phyloP scores from a whole-genome alignment of 2,113 vertebrate genomes.

The Oryzias curvinotus region DNA sequence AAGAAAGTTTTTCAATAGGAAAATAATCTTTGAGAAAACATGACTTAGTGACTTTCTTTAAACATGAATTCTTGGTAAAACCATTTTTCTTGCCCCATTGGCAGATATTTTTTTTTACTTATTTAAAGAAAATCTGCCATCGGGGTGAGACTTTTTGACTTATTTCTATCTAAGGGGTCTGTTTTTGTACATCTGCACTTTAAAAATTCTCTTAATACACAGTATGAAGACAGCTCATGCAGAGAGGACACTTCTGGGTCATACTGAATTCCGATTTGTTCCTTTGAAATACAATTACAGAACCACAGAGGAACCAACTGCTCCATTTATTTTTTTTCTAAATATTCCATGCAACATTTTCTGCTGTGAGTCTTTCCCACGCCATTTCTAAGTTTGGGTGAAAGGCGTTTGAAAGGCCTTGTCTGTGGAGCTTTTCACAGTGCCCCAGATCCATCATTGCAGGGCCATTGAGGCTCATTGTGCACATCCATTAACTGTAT shows the following conservation, averaged over 20 bases:
- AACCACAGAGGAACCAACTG: conserved; percentile 33
- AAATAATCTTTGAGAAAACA: too few species aligned
- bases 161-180: too few species aligned
- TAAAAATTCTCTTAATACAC: too few species aligned
- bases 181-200: too few species aligned
- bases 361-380: conserved; percentile 13
- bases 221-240: neutral
- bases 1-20: too few species aligned
- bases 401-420: conserved; percentile 58
- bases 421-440: conserved; percentile 62
- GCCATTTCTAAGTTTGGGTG: conserved; percentile 46
- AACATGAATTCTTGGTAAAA: too few species aligned
- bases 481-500: conserved; percentile 70
- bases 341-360: conserved; percentile 47
- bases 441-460: conserved; percentile 70
- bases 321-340: conserved; percentile 54
- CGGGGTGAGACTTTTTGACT: too few species aligned
- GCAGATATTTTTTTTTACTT: too few species aligned
- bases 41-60: too few species aligned
- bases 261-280: conserved; percentile 44
- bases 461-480: conserved; percentile 63
- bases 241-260: conserved; percentile 52
- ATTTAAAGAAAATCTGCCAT: too few species aligned
- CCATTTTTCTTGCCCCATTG: too few species aligned
- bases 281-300: conserved; percentile 64